Conservation (phyloP, 2,797 vertebrate species). For the Scomberomorus guttatus region DNA sequence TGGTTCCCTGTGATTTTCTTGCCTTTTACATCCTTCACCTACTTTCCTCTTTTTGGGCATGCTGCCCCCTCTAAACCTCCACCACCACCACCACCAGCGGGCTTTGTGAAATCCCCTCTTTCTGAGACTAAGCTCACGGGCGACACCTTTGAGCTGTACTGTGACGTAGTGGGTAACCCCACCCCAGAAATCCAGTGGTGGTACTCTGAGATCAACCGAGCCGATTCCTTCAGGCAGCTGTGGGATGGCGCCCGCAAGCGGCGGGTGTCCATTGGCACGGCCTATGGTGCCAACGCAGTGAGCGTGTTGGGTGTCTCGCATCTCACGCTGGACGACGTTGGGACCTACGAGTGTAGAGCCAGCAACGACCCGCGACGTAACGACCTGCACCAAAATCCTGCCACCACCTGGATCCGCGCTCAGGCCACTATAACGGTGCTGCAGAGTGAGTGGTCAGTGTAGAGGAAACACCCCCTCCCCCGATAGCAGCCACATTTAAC, state of each 20-base stretch:
- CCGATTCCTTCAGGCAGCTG: constrained; percentile 96
- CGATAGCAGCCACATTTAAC: constrained; percentile 1
- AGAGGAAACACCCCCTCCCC: constrained; percentile 39
- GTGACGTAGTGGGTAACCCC: constrained; percentile 95
- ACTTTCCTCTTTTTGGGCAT: constrained; percentile 37
- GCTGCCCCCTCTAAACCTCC: constrained; percentile 34
- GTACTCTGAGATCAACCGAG: constrained; percentile 96
- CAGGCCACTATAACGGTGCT: constrained; percentile 96
- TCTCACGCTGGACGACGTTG: constrained; percentile 93
- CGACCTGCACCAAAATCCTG: constrained; percentile 95
- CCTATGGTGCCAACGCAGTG: constrained; percentile 92
- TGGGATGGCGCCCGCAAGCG: constrained; percentile 94
- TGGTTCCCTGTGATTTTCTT: constrained; percentile 37
- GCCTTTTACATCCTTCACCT: constrained; percentile 30
- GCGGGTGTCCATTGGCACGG: constrained; percentile 93
- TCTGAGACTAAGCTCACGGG: constrained; percentile 97
- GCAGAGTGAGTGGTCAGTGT: constrained; percentile 94
- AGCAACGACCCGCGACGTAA: constrained; percentile 97
- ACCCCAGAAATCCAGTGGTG: constrained; percentile 99
- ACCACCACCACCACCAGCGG: constrained; percentile 84
- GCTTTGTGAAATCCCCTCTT: constrained; percentile 97
- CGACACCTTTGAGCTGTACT: constrained; percentile 98
- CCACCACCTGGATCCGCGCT: constrained; percentile 97
- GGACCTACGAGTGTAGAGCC: constrained; percentile 98
- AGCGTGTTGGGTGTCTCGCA: constrained; percentile 92